phyloP scores from a whole-genome alignment of 2,113 vertebrate genomes.

The Oenanthe melanoleuca region DNA sequence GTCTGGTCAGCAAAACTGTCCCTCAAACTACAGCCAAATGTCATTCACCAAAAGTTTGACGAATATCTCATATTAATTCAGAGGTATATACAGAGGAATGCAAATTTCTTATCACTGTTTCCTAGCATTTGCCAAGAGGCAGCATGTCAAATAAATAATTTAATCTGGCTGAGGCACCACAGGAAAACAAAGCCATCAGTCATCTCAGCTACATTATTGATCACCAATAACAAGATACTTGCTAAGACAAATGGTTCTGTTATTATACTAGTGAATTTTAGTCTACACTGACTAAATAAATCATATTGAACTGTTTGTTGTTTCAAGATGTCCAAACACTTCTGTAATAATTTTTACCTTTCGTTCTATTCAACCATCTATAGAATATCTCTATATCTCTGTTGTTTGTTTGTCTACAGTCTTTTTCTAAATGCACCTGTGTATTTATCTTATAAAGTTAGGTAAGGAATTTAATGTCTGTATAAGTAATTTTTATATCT shows the following conservation, averaged over 20 bases:
- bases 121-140: constrained; percentile 71
- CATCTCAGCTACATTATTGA: constrained; percentile 78
- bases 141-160: constrained; percentile 80
- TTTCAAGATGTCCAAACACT: constrained; percentile 65
- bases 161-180: constrained; percentile 61
- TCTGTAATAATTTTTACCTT: constrained; percentile 57
- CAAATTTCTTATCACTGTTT: constrained; percentile 63
- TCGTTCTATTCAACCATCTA: background rate
- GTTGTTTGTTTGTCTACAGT: background rate
- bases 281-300: constrained; percentile 74
- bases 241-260: constrained; percentile 80
- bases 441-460: background rate
- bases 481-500: background rate
- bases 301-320: constrained; percentile 68
- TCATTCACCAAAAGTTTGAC: constrained; percentile 15
- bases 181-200: constrained; percentile 79
- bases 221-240: constrained; percentile 82
- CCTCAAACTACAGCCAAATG: background rate
- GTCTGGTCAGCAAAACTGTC: background rate
- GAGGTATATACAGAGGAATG: constrained; percentile 42
- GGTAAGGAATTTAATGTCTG: background rate
- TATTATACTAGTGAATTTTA: constrained; percentile 74
- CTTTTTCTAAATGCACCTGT: background rate
- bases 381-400: background rate
- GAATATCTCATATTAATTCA: background rate